Conservation (phyloP, 2,888 invertebrate species). For the Spialia ferax region DNA sequence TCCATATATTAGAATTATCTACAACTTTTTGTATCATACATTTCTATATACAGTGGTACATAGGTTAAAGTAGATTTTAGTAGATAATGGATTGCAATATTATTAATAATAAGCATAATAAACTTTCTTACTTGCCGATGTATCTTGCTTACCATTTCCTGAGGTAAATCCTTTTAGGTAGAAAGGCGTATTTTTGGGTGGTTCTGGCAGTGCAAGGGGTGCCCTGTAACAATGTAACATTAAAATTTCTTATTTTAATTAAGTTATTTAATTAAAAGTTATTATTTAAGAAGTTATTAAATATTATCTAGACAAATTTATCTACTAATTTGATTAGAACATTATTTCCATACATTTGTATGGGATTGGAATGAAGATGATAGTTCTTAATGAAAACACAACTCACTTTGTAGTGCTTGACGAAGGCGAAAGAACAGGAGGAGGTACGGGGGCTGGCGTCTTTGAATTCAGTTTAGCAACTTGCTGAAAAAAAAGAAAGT, state of each 20-base stretch:
- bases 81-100: too few species aligned
- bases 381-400: neutral
- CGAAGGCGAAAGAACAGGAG: constrained; percentile 45
- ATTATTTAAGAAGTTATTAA: too few species aligned
- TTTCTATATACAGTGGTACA: too few species aligned
- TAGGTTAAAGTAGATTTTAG: too few species aligned
- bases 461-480: constrained; percentile 69
- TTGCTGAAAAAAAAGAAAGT: constrained; percentile 60
- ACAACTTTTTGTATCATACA: too few species aligned
- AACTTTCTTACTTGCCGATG: neutral
- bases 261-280: too few species aligned
- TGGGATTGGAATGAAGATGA: too few species aligned
- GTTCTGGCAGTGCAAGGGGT: constrained; percentile 59
- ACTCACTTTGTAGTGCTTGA: constrained; percentile 54
- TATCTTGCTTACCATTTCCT: constrained; percentile 61
- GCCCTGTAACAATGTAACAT: constrained; percentile 6
- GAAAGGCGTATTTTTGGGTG: constrained; percentile 54
- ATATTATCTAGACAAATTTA: too few species aligned
- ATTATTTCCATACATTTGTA: too few species aligned
- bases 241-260: neutral
- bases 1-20: too few species aligned
- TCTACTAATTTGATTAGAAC: too few species aligned
- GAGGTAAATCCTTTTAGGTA: constrained; percentile 66
- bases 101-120: too few species aligned
- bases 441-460: constrained; percentile 42